Conservation (phyloP, 2,888 invertebrate species). For the Drosophila neutralis region DNA sequence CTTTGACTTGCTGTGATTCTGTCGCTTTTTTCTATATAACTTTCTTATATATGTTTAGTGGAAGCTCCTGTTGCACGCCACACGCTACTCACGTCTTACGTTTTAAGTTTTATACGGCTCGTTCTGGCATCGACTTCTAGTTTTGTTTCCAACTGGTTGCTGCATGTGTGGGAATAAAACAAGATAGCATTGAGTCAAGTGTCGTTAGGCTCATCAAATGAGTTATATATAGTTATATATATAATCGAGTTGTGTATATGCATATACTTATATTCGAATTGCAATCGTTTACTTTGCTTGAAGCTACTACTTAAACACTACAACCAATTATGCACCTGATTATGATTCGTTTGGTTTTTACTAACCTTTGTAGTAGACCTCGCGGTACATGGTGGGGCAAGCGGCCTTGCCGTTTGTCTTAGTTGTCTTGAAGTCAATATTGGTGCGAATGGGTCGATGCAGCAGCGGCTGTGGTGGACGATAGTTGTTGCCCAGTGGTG, state of each 20-base stretch:
- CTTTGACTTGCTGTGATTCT: conserved; percentile 5
- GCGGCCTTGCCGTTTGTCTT: conserved; percentile 93
- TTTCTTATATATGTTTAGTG: conserved; percentile 73
- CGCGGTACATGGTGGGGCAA: conserved; percentile 96
- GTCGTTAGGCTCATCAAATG: not conserved
- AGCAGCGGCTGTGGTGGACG: conserved; percentile 96
- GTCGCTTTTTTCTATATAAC: conserved; percentile 34
- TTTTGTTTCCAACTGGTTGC: conserved; percentile 96
- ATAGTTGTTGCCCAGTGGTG: conserved; percentile 97
- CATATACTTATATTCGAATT: not conserved
- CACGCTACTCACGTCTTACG: conserved; percentile 63
- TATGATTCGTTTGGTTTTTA: not conserved
- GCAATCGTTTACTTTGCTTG: not conserved
- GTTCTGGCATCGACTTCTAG: conserved; percentile 81
- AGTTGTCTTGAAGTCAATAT: conserved; percentile 95
- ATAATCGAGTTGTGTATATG: not conserved
- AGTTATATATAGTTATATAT: not conserved
- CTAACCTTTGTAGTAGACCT: conserved; percentile 95
- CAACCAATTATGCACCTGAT: not conserved
- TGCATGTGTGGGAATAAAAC: conserved; percentile 80
- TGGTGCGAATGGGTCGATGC: conserved; percentile 97
- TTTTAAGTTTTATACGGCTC: conserved; percentile 31
- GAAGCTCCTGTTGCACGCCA: conserved; percentile 83
- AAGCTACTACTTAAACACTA: too few relatives aligned
- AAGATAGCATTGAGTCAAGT: not conserved